Evolutionary conservation across 1,140 invertebrate genomes (phyloP).

Genomic region (Luehdorfia chinensis): DNA sequence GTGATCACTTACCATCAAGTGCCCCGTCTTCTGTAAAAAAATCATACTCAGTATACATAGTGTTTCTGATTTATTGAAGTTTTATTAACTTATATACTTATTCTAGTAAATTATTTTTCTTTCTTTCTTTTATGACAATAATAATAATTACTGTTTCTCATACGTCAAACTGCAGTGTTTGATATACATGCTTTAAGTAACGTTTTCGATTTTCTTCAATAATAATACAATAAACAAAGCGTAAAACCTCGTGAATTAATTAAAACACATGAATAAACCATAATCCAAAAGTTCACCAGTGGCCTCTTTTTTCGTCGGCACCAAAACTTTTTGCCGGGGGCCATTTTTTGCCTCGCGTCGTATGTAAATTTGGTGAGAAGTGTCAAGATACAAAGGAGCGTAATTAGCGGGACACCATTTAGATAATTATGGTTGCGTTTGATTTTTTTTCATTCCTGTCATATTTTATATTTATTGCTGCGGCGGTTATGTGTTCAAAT

Average conservation of each 20-base stretch:
- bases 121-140: too few species aligned
- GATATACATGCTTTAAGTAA: too few species aligned
- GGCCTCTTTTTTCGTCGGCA: slow-evolving; percentile 3
- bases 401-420: slow-evolving; percentile 55
- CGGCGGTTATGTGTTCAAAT: slow-evolving; percentile 8
- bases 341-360: slow-evolving; percentile 19
- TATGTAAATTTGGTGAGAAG: slow-evolving; percentile 34
- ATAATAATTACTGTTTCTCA: too few species aligned
- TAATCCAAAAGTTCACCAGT: slow-evolving; percentile 15
- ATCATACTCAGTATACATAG: too few species aligned
- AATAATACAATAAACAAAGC: slow-evolving; percentile 3
- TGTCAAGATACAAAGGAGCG: slow-evolving; percentile 45
- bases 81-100: too few species aligned
- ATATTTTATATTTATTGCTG: slow-evolving; percentile 41
- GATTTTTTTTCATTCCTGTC: slow-evolving; percentile 29
- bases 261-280: slow-evolving; percentile 27
- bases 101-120: too few species aligned
- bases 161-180: too few species aligned
- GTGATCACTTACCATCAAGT: too few species aligned
- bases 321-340: slow-evolving; percentile 23
- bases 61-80: too few species aligned
- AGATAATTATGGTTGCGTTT: slow-evolving; percentile 29
- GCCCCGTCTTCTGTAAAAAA: too few species aligned
- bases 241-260: slow-evolving; percentile 21
- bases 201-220: too few species aligned